Percentiles rank a stretch among this genome's conserved stretches.
These are phyloP conservation scores for Phainopepla nitens DNA, from an alignment of 2,113 vertebrate genomes.

Conservation along the genomic window DNA sequence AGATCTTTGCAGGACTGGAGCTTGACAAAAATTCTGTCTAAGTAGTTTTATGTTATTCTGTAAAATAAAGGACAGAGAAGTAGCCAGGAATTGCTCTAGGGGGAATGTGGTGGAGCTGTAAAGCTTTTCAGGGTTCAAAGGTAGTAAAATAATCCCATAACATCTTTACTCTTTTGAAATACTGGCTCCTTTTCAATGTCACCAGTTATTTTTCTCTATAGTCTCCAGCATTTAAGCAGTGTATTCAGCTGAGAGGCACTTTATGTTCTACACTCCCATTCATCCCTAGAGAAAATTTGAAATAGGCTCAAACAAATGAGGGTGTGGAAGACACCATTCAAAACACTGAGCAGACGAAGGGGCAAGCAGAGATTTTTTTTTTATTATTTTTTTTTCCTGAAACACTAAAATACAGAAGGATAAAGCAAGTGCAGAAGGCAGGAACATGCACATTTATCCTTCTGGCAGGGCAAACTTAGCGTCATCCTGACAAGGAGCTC, in stretches of 20 bases:
- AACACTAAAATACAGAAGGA: not conserved
- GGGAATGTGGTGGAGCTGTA: not conserved
- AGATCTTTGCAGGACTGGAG: not conserved
- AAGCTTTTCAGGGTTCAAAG: not conserved
- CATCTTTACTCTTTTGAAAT: not conserved
- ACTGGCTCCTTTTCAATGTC: not conserved
- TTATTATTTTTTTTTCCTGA: not conserved
- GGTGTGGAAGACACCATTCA: not conserved
- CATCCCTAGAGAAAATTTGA: not conserved
- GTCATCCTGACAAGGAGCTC: rapidly evolving
- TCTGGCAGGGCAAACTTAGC: not conserved
- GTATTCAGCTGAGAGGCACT: not conserved
- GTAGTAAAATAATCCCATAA: not conserved
- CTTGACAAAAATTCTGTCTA: not conserved
- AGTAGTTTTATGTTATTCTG: not conserved
- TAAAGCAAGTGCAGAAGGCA: not conserved
- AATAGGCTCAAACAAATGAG: not conserved
- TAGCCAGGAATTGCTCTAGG: not conserved
- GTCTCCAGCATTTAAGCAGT: not conserved
- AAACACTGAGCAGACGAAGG: not conserved
- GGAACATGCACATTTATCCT: not conserved
- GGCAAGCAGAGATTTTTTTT: not conserved
- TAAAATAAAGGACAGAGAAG: not conserved
- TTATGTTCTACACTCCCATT: not conserved
- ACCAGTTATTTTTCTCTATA: not conserved